phyloP scores from a whole-genome alignment of 2,797 vertebrate species.

The Enteromius fasciolatus region DNA sequence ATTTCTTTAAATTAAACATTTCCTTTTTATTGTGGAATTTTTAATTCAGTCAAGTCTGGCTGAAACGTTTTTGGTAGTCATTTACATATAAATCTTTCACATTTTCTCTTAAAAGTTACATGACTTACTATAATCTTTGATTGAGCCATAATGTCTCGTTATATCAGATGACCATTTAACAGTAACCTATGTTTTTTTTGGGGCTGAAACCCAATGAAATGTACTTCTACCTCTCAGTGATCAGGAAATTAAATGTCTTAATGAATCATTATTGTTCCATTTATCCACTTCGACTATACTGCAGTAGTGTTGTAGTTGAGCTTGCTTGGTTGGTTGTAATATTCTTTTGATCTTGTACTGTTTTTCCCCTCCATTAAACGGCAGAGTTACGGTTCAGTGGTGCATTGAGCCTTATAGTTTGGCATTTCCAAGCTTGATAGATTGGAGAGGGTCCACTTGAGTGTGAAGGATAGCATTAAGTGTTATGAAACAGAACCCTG shows the following conservation, averaged over 20 bases:
- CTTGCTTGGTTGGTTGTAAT: constrained; percentile 23
- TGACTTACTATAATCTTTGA: not conserved
- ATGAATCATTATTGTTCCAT: constrained; percentile 32
- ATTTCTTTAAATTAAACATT: not conserved
- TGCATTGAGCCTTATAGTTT: constrained; percentile 42
- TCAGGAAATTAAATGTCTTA: constrained; percentile 45
- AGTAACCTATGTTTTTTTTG: constrained; percentile 26
- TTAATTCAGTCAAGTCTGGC: not conserved
- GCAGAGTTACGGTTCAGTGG: constrained; percentile 47
- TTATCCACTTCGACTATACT: constrained; percentile 14
- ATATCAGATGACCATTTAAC: constrained; percentile 31
- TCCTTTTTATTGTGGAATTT: not conserved
- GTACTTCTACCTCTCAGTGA: constrained; percentile 45
- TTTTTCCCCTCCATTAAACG: constrained; percentile 44
- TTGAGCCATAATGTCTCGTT: constrained; percentile 15
- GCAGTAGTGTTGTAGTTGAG: not conserved
- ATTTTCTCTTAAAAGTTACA: not conserved
- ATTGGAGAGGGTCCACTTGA: constrained; percentile 31
- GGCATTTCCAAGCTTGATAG: constrained; percentile 53
- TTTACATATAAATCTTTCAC: not conserved
- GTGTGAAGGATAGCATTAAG: constrained; percentile 37
- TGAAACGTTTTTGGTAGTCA: not conserved
- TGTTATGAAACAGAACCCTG: constrained; percentile 28
- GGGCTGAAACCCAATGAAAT: constrained; percentile 31
- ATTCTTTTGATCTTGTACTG: constrained; percentile 47